phyloP scores from a whole-genome alignment of 2,797 vertebrate genomes.

The Phalloptychus januarius region DNA sequence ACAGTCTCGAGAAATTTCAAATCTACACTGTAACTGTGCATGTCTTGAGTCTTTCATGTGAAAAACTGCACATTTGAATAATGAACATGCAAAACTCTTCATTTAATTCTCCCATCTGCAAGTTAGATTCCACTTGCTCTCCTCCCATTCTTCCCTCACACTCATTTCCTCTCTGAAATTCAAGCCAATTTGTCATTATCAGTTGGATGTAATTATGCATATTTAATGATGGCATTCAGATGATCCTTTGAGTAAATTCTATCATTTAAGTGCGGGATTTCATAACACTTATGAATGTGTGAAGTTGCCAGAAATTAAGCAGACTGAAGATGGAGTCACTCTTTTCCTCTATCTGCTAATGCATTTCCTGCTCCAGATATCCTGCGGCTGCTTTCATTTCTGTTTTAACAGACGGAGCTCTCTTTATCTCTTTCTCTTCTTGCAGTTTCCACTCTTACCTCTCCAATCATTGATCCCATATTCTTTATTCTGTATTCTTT shows the following conservation, averaged over 20 bases:
- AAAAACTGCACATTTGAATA: constrained; percentile 21
- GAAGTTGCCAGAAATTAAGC: constrained; percentile 41
- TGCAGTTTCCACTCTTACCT: constrained; percentile 9
- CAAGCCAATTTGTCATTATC: constrained; percentile 67
- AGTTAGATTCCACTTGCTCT: constrained; percentile 48
- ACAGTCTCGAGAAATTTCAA: neutral
- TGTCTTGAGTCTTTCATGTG: neutral
- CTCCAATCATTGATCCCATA: constrained; percentile 26
- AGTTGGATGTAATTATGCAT: constrained; percentile 56
- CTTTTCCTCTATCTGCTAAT: constrained; percentile 1
- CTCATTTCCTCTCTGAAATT: constrained; percentile 51
- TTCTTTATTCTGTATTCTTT: constrained; percentile 6
- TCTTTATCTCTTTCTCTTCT: neutral
- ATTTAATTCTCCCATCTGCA: constrained; percentile 58
- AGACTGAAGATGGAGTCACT: constrained; percentile 15
- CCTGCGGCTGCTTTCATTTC: constrained; percentile 14
- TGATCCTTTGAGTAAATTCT: constrained; percentile 61
- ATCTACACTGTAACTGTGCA: neutral
- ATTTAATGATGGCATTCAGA: constrained; percentile 53
- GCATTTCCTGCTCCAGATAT: constrained; percentile 22
- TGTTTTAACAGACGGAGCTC: neutral
- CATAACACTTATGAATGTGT: constrained; percentile 53
- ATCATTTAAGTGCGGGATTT: constrained; percentile 54
- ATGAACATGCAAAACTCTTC: constrained; percentile 40
- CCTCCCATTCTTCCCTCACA: constrained; percentile 33